Evolutionary conservation across 1,140 invertebrate species (phyloP).

Genomic region (Drosophila pachea): DNA sequence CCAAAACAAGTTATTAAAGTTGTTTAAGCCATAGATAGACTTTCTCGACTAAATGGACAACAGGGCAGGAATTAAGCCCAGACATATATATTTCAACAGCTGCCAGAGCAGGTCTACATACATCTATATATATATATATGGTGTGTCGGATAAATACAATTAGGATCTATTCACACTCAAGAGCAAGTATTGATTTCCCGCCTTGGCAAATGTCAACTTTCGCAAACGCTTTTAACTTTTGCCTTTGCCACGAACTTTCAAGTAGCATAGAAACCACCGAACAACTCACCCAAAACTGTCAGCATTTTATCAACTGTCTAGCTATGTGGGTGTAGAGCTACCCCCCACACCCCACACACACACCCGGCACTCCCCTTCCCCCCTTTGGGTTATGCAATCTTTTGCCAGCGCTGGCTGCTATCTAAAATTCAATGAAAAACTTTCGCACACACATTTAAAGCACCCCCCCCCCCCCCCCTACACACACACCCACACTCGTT

Average conservation of each 20-base stretch:
- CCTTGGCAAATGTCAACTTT: constrained; percentile 36
- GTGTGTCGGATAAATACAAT: constrained; percentile 47
- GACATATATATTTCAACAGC: not conserved
- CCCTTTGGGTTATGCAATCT: constrained; percentile 52
- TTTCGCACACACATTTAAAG: constrained; percentile 49
- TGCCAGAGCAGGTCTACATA: too few relatives aligned
- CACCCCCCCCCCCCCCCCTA: constrained; percentile 35
- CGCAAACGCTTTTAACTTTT: constrained; percentile 41
- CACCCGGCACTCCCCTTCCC: too few relatives aligned
- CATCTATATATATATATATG: constrained; percentile 4
- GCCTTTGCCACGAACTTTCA: constrained; percentile 33
- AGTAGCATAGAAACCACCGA: constrained; percentile 14
- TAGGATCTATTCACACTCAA: constrained; percentile 50
- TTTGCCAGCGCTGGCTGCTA: constrained; percentile 20
- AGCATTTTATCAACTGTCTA: constrained; percentile 71
- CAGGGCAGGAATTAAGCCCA: not conserved
- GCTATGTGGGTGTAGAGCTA: constrained; percentile 11
- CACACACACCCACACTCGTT: constrained; percentile 16
- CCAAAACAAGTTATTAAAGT: too few relatives aligned
- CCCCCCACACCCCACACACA: too few relatives aligned
- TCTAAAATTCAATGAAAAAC: constrained; percentile 75
- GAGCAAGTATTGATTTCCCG: constrained; percentile 38
- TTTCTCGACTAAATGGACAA: too few relatives aligned
- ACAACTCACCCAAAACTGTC: constrained; percentile 70
- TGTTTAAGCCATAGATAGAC: too few relatives aligned